Conservation (phyloP, 2,113 vertebrate species). For the Bujurquina vittata region DNA sequence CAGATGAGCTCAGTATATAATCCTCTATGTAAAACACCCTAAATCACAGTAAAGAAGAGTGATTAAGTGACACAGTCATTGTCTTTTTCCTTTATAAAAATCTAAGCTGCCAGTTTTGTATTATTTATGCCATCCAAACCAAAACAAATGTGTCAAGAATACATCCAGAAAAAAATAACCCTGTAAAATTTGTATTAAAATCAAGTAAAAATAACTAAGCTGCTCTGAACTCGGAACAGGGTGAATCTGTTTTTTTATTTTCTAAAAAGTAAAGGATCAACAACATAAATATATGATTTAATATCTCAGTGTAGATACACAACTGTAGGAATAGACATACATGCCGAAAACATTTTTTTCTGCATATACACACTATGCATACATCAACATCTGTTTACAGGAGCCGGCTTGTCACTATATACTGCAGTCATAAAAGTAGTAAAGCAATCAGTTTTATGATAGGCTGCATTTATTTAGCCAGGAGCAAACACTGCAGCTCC, state of each 20-base stretch:
- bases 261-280: neutral
- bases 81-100: too few species aligned
- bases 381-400: neutral
- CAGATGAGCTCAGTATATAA: too few species aligned
- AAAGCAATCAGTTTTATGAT: constrained; percentile 37
- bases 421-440: constrained; percentile 29
- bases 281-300: neutral
- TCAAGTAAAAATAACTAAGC: neutral
- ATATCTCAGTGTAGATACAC: neutral
- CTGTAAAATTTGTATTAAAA: neutral
- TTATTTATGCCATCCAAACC: too few species aligned
- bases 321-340: too few species aligned
- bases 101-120: too few species aligned
- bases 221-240: neutral
- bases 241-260: neutral
- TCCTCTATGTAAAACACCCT: too few species aligned
- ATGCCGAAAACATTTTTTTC: neutral
- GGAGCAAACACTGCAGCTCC: constrained; percentile 22
- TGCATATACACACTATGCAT: neutral
- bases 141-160: too few species aligned
- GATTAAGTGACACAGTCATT: too few species aligned
- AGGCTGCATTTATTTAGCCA: constrained; percentile 15
- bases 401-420: constrained; percentile 1
- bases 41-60: too few species aligned
- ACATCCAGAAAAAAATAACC: too few species aligned